Conservation (phyloP, 2,888 invertebrate genomes). For the Aromia moschata region DNA sequence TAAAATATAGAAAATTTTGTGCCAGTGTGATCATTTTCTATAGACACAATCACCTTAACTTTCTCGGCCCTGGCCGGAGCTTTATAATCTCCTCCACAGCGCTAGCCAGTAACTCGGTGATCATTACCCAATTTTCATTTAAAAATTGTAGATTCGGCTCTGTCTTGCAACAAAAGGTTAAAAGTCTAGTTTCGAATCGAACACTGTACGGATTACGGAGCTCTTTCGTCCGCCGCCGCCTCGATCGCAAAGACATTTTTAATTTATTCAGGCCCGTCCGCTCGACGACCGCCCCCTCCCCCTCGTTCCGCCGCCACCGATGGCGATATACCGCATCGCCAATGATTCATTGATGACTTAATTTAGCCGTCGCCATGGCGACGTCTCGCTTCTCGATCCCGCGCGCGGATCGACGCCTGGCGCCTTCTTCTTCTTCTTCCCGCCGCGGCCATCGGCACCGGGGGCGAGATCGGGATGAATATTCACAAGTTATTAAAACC, state of each 20-base stretch:
- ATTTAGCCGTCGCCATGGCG: conserved; percentile 61
- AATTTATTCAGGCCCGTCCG: conserved; percentile 54
- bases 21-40: no score
- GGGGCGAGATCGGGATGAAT: conserved; percentile 59
- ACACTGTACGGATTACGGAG: conserved; percentile 40
- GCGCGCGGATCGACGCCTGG: conserved; percentile 41
- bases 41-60: no score
- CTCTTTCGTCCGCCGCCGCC: conserved; percentile 42
- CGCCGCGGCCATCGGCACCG: no score
- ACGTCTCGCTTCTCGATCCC: conserved; percentile 56
- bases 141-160: no score
- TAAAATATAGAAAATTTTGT: no score
- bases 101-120: no score
- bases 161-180: no score
- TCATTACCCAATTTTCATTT: no score
- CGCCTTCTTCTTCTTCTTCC: conserved; percentile 54
- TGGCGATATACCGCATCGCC: conserved; percentile 57
- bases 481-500: conserved; percentile 65
- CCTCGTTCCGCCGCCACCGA: conserved; percentile 39
- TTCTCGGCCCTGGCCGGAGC: no score
- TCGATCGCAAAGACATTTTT: conserved; percentile 55
- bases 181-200: no score
- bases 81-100: no score
- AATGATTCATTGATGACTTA: conserved; percentile 64
- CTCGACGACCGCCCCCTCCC: conserved; percentile 22